phyloP scores from a whole-genome alignment of 2,797 vertebrate genomes.

The Thaleichthys pacificus region DNA sequence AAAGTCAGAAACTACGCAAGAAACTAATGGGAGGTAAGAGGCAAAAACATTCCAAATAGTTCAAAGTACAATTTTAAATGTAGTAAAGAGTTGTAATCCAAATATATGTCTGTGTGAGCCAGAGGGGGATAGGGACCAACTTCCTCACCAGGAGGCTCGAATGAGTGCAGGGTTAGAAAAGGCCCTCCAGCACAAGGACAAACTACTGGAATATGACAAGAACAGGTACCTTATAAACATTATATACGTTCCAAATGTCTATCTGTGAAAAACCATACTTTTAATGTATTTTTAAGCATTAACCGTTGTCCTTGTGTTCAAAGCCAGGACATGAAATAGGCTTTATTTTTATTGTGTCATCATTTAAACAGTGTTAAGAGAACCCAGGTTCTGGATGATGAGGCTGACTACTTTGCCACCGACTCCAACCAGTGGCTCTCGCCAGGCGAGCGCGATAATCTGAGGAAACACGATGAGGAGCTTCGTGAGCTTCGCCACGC shows the following conservation, averaged over 20 bases:
- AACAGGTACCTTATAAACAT: slow-evolving; percentile 78
- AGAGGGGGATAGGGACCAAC: slow-evolving; percentile 45
- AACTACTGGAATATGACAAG: slow-evolving; percentile 91
- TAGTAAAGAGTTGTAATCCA: neutral
- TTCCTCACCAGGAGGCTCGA: slow-evolving; percentile 81
- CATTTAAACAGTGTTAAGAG: slow-evolving; percentile 79
- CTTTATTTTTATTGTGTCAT: neutral
- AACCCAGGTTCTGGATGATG: slow-evolving; percentile 97
- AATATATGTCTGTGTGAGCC: slow-evolving; percentile 16
- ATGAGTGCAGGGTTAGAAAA: slow-evolving; percentile 87
- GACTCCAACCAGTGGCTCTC: slow-evolving; percentile 97
- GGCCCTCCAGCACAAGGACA: slow-evolving; percentile 94
- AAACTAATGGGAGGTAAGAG: slow-evolving; percentile 92
- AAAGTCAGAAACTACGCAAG: slow-evolving; percentile 95
- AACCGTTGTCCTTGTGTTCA: no score
- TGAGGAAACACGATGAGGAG: slow-evolving; percentile 87
- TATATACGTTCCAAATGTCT: neutral
- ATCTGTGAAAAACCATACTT: neutral
- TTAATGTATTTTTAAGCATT: neutral
- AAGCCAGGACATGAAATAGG: neutral
- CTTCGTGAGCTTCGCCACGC: slow-evolving; percentile 87
- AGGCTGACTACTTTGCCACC: slow-evolving; percentile 92
- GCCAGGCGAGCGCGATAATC: slow-evolving; percentile 80
- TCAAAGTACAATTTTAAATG: neutral
- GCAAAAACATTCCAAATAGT: neutral